Conservation (phyloP, 2,797 vertebrate species). For the Hirundo rustica region DNA sequence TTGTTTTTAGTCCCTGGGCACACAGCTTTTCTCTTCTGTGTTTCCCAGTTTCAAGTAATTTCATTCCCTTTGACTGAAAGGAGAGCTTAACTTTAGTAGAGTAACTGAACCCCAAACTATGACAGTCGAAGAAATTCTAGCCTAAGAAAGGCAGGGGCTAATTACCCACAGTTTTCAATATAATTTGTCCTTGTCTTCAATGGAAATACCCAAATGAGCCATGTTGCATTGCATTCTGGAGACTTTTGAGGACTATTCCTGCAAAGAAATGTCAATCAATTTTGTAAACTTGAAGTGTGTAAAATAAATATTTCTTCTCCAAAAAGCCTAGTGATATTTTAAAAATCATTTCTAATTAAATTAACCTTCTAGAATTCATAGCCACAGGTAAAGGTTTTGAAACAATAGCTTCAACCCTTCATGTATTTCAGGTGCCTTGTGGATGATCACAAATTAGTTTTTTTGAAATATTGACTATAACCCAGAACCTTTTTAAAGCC, state of each 20-base stretch:
- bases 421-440: not conserved
- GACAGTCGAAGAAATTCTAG: not conserved
- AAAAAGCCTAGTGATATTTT: not conserved
- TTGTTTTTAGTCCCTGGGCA: not conserved
- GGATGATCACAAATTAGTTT: not conserved
- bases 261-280: not conserved
- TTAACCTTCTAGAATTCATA: not conserved
- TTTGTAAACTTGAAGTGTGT: not conserved
- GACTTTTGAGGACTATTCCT: not conserved
- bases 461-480: not conserved
- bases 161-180: not conserved
- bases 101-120: not conserved
- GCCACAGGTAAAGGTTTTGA: not conserved
- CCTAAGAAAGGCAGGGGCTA: not conserved
- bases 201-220: not conserved
- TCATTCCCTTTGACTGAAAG: not conserved
- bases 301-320: not conserved
- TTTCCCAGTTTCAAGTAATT: not conserved
- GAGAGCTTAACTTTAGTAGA: not conserved
- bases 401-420: not conserved
- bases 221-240: not conserved
- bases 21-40: not conserved
- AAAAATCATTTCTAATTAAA: not conserved
- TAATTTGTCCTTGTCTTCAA: not conserved
- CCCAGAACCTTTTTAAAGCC: not conserved